These are phyloP conservation scores for Protosalanx chinensis DNA, from an alignment of 2,797 vertebrate genomes.

Conservation along the genomic window DNA sequence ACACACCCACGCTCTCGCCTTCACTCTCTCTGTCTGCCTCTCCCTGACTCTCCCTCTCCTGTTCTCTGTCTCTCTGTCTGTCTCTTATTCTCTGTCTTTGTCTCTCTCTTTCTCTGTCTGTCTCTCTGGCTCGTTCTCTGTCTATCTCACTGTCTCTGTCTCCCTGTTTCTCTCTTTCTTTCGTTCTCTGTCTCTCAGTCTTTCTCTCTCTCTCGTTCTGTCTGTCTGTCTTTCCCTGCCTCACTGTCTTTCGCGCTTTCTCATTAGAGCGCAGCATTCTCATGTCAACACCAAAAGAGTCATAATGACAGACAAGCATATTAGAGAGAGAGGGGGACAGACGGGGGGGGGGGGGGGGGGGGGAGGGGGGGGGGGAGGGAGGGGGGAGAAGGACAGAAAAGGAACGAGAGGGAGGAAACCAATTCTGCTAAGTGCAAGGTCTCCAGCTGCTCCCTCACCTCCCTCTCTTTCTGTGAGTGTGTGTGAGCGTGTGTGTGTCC, in stretches of 20 bases:
- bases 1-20: slow-evolving; percentile 6
- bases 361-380: slow-evolving; percentile 22
- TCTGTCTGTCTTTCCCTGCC: too few species aligned
- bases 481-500: not conserved
- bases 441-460: slow-evolving; percentile 1
- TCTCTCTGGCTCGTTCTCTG: slow-evolving; percentile 12
- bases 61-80: slow-evolving; percentile 45
- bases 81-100: slow-evolving; percentile 46
- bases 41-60: slow-evolving; percentile 21
- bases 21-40: slow-evolving; percentile 21
- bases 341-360: not conserved
- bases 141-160: not conserved
- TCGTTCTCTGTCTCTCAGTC: too few species aligned
- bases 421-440: not conserved
- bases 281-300: not conserved
- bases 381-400: slow-evolving; percentile 24
- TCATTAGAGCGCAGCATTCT: not conserved
- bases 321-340: not conserved
- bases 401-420: slow-evolving; percentile 32
- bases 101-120: slow-evolving; percentile 31
- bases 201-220: too few species aligned
- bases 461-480: not conserved
- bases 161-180: too few species aligned
- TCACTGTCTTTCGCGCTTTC: slow-evolving; percentile 46
- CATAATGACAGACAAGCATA: slow-evolving; percentile 2